Conservation (phyloP, 1,140 invertebrate genomes). For the Centruroides sculpturatus region DNA sequence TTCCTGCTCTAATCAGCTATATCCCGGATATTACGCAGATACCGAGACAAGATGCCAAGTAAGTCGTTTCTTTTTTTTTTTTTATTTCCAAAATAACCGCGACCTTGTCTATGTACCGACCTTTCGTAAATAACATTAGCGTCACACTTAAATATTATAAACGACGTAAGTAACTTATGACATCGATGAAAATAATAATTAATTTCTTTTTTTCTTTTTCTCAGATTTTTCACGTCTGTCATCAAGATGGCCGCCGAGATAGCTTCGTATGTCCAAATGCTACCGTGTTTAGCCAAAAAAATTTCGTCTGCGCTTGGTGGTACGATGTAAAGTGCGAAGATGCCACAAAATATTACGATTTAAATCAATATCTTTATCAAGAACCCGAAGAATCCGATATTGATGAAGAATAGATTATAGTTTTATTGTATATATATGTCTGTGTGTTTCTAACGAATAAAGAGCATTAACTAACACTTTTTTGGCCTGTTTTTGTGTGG, state of each 20-base stretch:
- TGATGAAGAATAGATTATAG: no score
- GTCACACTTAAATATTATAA: no score
- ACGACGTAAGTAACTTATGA: no score
- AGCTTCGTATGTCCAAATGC: conserved; percentile 40
- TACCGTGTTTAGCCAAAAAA: conserved; percentile 34
- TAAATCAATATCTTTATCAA: no score
- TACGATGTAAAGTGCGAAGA: conserved; percentile 35
- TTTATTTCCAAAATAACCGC: no score
- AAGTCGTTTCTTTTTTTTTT: background rate
- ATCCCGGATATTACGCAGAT: background rate
- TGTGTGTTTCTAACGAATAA: no score
- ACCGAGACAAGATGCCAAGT: background rate
- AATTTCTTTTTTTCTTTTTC: background rate
- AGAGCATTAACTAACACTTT: no score
- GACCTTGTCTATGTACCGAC: no score
- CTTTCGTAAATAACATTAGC: no score
- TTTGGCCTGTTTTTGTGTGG: no score
- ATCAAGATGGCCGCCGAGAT: background rate
- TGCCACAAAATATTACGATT: conserved; percentile 14
- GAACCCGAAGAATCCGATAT: no score
- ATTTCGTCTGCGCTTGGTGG: conserved; percentile 40
- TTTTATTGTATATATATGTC: no score
- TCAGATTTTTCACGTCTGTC: background rate
- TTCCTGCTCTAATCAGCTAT: background rate
- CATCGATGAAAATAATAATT: background rate